A percentile compares a stretch with the other conserved stretches of the same genome.
Conservation (phyloP, 2,888 invertebrate species). For the Agrochola macilenta region DNA sequence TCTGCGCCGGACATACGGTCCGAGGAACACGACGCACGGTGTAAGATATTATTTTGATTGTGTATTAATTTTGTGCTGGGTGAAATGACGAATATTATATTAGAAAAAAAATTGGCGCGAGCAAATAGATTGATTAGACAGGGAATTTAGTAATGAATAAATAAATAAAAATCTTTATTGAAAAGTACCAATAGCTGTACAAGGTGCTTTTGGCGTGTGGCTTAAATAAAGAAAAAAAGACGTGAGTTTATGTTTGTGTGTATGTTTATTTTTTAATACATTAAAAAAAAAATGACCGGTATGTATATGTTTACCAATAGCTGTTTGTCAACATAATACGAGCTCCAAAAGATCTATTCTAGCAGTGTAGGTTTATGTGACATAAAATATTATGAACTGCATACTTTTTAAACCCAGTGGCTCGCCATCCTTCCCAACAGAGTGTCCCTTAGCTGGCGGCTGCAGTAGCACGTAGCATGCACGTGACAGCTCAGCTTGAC, state of each 20-base stretch:
- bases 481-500: conserved; percentile 76
- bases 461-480: conserved; percentile 72
- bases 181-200: no score
- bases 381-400: background rate
- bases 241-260: no score
- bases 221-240: background rate
- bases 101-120: background rate
- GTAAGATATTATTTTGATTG: conserved; percentile 25
- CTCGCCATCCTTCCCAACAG: conserved; percentile 5
- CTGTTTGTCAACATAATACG: background rate
- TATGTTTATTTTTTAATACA: no score
- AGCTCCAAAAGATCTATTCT: background rate
- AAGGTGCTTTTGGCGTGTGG: no score
- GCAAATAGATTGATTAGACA: background rate
- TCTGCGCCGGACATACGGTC: conserved; percentile 67
- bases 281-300: background rate
- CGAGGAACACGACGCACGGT: conserved; percentile 1
- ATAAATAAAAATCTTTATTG: background rate
- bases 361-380: background rate
- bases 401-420: background rate
- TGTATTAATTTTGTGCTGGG: background rate
- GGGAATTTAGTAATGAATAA: background rate
- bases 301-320: background rate
- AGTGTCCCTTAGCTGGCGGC: conserved; percentile 55
- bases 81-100: background rate